These are phyloP conservation scores for Mustela lutreola DNA, from an alignment of 2,113 vertebrate genomes.

Conservation along the genomic window DNA sequence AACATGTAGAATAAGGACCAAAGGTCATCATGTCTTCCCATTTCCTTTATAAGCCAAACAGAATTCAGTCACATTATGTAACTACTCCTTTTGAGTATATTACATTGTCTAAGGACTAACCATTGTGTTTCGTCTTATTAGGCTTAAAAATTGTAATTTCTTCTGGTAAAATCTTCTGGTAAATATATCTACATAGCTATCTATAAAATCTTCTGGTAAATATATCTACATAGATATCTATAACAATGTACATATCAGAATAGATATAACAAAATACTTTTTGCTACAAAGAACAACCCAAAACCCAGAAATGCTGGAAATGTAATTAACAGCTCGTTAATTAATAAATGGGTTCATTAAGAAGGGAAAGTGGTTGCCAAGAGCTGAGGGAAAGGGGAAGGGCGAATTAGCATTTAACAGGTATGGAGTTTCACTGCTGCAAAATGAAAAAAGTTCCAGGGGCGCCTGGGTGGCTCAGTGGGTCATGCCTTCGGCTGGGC, in stretches of 20 bases:
- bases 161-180: conserved; percentile 48
- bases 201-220: conserved; percentile 59
- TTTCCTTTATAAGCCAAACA: conserved; percentile 92
- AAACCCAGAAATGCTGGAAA: conserved; percentile 49
- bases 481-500: too few species aligned
- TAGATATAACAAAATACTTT: neutral
- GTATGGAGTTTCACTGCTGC: neutral
- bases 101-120: neutral
- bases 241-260: neutral
- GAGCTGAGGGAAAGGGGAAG: neutral
- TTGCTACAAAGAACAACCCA: conserved; percentile 36
- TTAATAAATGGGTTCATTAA: conserved; percentile 47
- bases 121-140: neutral
- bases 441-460: conserved; percentile 24
- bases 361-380: neutral
- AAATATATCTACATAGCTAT: neutral
- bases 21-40: conserved; percentile 99
- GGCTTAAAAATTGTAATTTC: neutral
- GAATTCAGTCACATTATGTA: conserved; percentile 67
- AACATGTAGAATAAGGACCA: conserved; percentile 99
- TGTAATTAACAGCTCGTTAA: neutral
- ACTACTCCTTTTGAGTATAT: neutral
- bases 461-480: too few species aligned
- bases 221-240: neutral
- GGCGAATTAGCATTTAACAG: neutral